These are phyloP conservation scores for Camponotus fellah DNA, from an alignment of 2,888 invertebrate genomes.

Conservation along the genomic window DNA sequence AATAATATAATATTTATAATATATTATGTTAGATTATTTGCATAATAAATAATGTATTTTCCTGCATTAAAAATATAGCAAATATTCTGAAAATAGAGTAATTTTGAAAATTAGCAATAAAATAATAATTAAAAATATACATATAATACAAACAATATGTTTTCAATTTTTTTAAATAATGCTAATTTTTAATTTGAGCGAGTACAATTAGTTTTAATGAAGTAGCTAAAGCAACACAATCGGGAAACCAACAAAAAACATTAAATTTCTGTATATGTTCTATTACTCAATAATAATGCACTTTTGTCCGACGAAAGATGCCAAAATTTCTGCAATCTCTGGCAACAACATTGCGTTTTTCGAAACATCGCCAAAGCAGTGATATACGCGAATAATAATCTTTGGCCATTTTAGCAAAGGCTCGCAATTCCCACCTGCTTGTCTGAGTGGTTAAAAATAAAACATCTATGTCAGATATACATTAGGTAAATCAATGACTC, in stretches of 20 bases:
- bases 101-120: not conserved
- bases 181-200: not conserved
- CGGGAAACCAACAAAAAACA: not conserved
- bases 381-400: not conserved
- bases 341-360: not conserved
- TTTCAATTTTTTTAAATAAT: not conserved
- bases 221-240: not conserved
- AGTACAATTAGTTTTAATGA: not conserved
- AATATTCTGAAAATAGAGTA: not conserved
- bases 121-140: not conserved
- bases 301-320: not conserved
- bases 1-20: not conserved
- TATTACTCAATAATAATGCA: constrained; percentile 1
- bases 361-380: constrained; percentile 1
- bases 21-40: not conserved
- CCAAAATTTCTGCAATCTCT: constrained; percentile 24
- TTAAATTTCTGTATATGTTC: not conserved
- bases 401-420: not conserved
- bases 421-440: not conserved
- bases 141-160: not conserved
- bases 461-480: not conserved
- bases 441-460: constrained; percentile 3
- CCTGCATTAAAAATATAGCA: not conserved
- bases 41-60: not conserved
- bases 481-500: not conserved